Base-by-base conservation (phyloP, 2,888 invertebrate species). In the Aporophyla lueneburgensis region DNA sequence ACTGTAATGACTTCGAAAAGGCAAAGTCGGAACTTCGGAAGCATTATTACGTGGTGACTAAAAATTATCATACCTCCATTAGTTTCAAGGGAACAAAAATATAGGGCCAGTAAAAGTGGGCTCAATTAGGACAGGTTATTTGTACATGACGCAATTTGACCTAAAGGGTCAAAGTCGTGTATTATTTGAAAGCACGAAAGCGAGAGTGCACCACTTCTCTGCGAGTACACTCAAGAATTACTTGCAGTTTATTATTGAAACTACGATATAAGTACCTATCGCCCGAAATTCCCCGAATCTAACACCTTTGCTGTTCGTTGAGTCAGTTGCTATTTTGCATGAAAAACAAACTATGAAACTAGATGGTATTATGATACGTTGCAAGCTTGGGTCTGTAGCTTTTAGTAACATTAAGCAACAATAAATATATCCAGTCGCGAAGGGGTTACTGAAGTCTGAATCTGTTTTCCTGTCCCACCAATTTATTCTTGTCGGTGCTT, bases 141-240 rank as follows among this genome's bases (percentile, higher is more conserved):
- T 51, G 9, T 33, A 21, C 24, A 54, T 67, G 33, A 63, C 40
- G 58, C 68, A 51, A 59, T 58, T 56, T 14, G 49, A 61, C 21
- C 14, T 43, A n/a, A 51, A 54, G 65, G 59, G 65, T 72, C 68
- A 33, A 54, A 70, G 16, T 53, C 65, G 43, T 78, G 67, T 59
- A 58, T 56, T 21, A 71, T 65, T 33, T 59, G 19, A 68, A 77
- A 78, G 27, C 71, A 10, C 21, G 16, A 77, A 49, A 65, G 54
- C 33, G 65, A 83, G 71, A 83, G 54, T 56, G 49, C 62, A 68
- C n/a, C 19, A 24, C 27, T 40, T 71, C 43, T 19, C 12, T 58
- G 27, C 56, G 51, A 51, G 49, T 40, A 12, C 49, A n/a, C 62
- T 51, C 12, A 62, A 43, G 33, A 80, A 54, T 49, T 49, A 40